Base-by-base conservation (phyloP, 2,113 vertebrate genomes). In the Vidua chalybeata region DNA sequence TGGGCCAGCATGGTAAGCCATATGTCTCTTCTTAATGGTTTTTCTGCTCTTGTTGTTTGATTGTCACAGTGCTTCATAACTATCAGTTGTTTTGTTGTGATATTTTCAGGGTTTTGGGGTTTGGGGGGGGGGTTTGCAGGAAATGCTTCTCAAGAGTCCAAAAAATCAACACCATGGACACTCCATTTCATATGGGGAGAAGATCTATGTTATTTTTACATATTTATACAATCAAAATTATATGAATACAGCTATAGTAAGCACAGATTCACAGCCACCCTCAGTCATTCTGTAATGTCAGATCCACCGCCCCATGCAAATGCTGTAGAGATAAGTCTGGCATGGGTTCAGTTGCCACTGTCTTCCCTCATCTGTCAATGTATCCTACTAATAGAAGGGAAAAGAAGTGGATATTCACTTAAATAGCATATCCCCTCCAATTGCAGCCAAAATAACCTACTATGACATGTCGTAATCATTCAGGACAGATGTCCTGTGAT, bases 1-100 rank as follows among this genome's bases (percentile, higher is more conserved):
- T 83, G 91, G 95, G 95, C 93, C 96, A 96, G 93, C 95, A 96
- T 95, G 87, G 67, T 85, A 77, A 76, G 90, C 94, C 95, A 96
- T 97, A 97, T 96, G 96, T 90, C 93, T 95, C 93, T 63, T 81
- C 85, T 90, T 94, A 96, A 95, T 41, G 59, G 26, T 95, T 96
- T 96, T 96, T 94, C 87, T 97, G 87, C 72, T 91, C 79, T 71
- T 94, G 63, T 95, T 95, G 63, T 95, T 96, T 82, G 75, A 93
- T 83, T 91, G 92, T 71, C 84, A 90, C 45, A 55, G 35, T 52
- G 67, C 81, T 93, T 87, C 51, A 12, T 48, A 84, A 76, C 18
- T 93, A 35, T 67, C 73, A 31, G 58, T 35, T 68, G 37, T 58
- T 91, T 73, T 92, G 39, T 84, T 86, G 83, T 37, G 66, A 84